phyloP scores from a whole-genome alignment of 2,888 invertebrate species.

The Plusia festucae region DNA sequence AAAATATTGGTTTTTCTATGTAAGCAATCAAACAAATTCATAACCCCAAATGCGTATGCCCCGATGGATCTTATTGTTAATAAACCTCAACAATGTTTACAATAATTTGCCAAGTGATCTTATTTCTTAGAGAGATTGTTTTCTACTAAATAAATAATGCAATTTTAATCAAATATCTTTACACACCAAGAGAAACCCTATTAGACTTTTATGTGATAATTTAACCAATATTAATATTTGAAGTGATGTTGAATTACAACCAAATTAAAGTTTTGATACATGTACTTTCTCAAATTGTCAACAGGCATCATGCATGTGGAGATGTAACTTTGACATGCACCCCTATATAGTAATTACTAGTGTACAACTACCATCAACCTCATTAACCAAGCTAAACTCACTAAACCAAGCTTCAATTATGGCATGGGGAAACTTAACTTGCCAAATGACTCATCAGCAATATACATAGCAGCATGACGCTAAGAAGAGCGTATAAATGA shows the following conservation, averaged over 20 bases:
- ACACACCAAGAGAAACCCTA: background rate
- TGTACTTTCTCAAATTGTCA: slow-evolving; percentile 11
- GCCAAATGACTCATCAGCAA: slow-evolving; percentile 55
- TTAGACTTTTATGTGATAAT: background rate
- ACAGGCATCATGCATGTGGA: slow-evolving; percentile 36
- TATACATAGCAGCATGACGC: slow-evolving; percentile 50
- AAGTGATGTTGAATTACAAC: slow-evolving; percentile 3
- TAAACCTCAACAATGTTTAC: too few species aligned
- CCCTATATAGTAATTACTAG: slow-evolving; percentile 3
- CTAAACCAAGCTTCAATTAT: slow-evolving; percentile 23
- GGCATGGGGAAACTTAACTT: slow-evolving; percentile 28
- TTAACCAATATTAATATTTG: background rate
- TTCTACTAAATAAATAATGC: background rate
- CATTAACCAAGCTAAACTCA: too few species aligned
- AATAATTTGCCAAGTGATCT: too few species aligned
- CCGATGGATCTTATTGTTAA: background rate
- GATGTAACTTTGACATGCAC: slow-evolving; percentile 38
- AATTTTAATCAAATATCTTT: background rate
- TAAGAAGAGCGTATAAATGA: slow-evolving; percentile 51
- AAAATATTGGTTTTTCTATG: background rate
- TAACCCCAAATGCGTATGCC: background rate
- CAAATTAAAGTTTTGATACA: slow-evolving; percentile 9
- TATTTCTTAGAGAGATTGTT: background rate
- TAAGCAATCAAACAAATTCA: slow-evolving; percentile 1
- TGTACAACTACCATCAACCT: slow-evolving; percentile 34